Percentiles rank a stretch among this genome's conserved stretches.
These are phyloP conservation scores for Holothuria leucospilota DNA, from an alignment of 53 echinoderm and acorn worm genomes.

Conservation along the genomic window DNA sequence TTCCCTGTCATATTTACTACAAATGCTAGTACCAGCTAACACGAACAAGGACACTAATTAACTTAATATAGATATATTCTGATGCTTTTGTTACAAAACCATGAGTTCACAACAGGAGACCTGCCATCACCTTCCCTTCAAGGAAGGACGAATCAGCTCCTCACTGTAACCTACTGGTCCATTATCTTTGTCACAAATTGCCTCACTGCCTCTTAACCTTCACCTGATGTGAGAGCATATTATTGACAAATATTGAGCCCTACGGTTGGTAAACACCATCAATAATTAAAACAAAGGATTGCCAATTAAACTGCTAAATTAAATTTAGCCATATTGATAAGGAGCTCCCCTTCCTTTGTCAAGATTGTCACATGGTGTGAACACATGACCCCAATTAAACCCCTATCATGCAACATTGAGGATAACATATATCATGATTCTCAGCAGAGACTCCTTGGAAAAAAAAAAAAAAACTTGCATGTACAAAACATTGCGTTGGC, in stretches of 20 bases:
- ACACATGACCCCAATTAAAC: constrained; percentile 19
- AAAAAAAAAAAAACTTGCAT: not conserved
- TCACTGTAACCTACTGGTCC: too few relatives aligned
- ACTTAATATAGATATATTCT: too few relatives aligned
- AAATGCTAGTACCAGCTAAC: too few relatives aligned
- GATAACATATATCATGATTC: not conserved
- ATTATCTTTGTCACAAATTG: constrained; percentile 12
- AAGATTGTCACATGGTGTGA: not conserved
- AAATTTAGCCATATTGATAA: constrained; percentile 18
- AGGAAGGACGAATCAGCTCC: too few relatives aligned
- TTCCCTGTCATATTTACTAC: too few relatives aligned
- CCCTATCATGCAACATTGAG: not conserved
- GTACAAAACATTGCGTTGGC: not conserved
- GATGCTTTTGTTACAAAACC: too few relatives aligned
- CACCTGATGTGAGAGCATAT: not conserved
- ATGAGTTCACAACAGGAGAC: too few relatives aligned
- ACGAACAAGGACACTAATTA: too few relatives aligned
- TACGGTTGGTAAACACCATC: constrained; percentile 24
- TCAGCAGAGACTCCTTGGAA: not conserved
- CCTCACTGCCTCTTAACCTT: constrained; percentile 26
- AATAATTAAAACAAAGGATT: constrained; percentile 26
- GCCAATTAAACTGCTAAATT: constrained; percentile 34
- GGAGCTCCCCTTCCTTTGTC: constrained; percentile 27
- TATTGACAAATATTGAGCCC: constrained; percentile 22
- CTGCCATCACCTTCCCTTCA: too few relatives aligned